Percentiles rank a stretch among this genome's conserved stretches.
Conservation (phyloP, 2,113 vertebrate genomes). For the Leptobrachium leishanense region DNA sequence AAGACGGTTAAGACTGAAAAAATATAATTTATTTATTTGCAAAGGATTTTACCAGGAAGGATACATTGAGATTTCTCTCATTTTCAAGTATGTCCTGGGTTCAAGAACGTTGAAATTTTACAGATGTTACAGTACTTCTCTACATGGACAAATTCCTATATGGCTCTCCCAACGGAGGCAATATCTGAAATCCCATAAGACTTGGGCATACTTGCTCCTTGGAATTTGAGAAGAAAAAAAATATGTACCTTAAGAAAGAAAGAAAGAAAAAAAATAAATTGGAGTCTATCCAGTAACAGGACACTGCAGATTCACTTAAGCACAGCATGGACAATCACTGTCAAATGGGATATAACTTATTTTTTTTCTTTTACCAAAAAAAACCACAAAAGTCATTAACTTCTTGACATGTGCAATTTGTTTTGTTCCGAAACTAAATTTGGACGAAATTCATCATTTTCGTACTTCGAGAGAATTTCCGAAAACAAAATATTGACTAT, state of each 20-base stretch:
- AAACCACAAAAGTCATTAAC: no score
- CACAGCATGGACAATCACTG: neutral
- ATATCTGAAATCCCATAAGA: neutral
- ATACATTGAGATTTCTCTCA: neutral
- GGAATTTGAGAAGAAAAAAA: neutral
- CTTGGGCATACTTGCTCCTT: neutral
- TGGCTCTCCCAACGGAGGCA: neutral
- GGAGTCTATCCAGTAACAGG: neutral
- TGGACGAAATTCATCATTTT: no score
- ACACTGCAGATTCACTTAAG: neutral
- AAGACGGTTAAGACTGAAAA: neutral
- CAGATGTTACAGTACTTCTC: neutral
- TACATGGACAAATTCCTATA: slow-evolving; percentile 2
- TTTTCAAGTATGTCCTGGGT: no score
- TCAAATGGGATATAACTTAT: neutral
- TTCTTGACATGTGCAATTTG: no score
- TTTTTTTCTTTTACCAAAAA: neutral
- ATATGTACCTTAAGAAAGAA: neutral
- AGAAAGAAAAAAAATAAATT: neutral
- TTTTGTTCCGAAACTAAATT: no score
- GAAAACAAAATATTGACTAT: no score
- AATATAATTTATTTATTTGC: neutral
- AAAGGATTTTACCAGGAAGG: neutral
- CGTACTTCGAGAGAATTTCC: no score
- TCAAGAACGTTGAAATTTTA: neutral